Evolutionary conservation across 2,113 vertebrate genomes (phyloP), one percentile per base, ranked within the genome.

Genomic region (Gambusia affinis): DNA sequence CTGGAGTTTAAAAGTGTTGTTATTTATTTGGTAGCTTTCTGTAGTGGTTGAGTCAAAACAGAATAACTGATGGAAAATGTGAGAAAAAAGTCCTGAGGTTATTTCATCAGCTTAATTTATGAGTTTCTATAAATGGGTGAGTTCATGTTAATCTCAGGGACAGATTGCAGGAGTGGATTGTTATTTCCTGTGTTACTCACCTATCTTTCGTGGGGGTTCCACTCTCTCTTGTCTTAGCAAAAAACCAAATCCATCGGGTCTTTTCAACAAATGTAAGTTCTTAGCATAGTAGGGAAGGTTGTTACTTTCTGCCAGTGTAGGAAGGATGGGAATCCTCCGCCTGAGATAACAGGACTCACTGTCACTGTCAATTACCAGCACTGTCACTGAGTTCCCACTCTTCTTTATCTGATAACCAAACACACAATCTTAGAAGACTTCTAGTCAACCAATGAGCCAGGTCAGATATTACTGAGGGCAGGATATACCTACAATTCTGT

Each of bases 161-260:
- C 6, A 2, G 17, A 51, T 19, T 54, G 15, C 6, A 2, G 47
- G 47, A 51, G 47, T 17, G 47, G 19, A 1, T 5, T 7, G 17
- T 22, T 22, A 7, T 54, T 54, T 19, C 42, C 31, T 44, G 31
- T 24, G 19, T 47, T 8, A 3, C 72, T 96, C 84, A 98, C 98
- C 96, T 0, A 64, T 85, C 2, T 8, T 79, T 15, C 86, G 92
- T 0, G 12, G 60, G 2, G 85, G 84, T 24, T 57, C 64, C 44
- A 94, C 89, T 75, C 90, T 95, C 67, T 97, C 97, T 57, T 98
- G 96, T 54, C 95, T 95, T 75, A 99, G 94, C 80, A 99, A 89
- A 79, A 99, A 99, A 6, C 98, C 98, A 0, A 96, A 99, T 29
- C 97, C 97, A 17, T 92, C 80, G 0, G 80, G 85, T 10, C 96